Evolutionary conservation across 2,888 invertebrate species (phyloP), one percentile per base, ranked within the genome.

Genomic region (Tiliacea citrago): DNA sequence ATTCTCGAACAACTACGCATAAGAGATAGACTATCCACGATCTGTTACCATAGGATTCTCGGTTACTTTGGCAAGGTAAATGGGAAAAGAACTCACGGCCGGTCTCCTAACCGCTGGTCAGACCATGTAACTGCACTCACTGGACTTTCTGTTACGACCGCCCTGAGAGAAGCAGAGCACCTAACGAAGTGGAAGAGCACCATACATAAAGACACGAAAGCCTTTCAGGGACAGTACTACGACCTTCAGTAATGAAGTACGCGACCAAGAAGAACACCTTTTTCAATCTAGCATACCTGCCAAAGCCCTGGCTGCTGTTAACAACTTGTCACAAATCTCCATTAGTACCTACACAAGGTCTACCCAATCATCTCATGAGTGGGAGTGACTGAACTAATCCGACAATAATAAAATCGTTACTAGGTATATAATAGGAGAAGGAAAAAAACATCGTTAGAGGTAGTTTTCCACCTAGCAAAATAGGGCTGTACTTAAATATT

Each of bases 351-450:
- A 49, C 70, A 42, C 51, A 71, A 71, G n/a, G 51, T 71, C 51
- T 6, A 16, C 12, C 16, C 53, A 71, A 71, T 71, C 53, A 71
- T 71, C 71, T 71, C n/a, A 51, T 45, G 29, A 70, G 70, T 70
- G n/a, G 42, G 16, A 51, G 49, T 68, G 21, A 21, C 13, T 39
- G 69, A 24, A 51, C 70, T 29, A 42, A 24, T 16, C 42, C 29
- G 16, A 51, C 70, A 29, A 42, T 29, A 70, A 69, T 69, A 69
- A 16, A 69, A 69, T 21, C 4, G 9, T 65, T 21, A 47, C 63
- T 29, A 21, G 8, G 63, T 29, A 8, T 65, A 47, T 47, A 63
- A 47, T 63, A 47, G 29, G 63, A 29, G 21, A 21, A 21, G 63
- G 29, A 29, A 47, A 63, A 24, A 12, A 29, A 55, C 62, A 63